phyloP scores from a whole-genome alignment of 2,797 vertebrate genomes.

The Hozukius guyotensis region DNA sequence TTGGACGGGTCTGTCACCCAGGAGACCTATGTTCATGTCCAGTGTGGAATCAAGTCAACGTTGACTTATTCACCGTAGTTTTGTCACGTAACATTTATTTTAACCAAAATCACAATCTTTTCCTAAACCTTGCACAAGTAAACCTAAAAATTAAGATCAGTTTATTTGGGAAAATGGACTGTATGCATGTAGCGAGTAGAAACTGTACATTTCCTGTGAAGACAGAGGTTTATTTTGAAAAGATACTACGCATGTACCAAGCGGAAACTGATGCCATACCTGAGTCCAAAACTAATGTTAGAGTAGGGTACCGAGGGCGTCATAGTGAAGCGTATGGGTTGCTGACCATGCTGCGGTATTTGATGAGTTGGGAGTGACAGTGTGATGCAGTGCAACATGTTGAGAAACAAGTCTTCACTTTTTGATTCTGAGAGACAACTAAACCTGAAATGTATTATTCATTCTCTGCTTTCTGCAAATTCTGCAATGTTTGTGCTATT shows the following conservation, averaged over 20 bases:
- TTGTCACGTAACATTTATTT: background rate
- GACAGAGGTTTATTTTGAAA: background rate
- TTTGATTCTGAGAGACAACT: background rate
- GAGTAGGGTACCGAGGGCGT: no score
- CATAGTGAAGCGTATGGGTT: no score
- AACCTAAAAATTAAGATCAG: no score
- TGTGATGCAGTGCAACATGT: background rate
- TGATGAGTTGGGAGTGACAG: background rate
- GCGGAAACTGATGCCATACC: no score
- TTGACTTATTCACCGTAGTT: no score
- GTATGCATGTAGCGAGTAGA: background rate
- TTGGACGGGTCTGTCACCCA: background rate
- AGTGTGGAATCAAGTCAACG: no score
- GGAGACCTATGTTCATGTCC: background rate
- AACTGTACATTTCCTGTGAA: background rate
- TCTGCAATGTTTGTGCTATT: conserved; percentile 7
- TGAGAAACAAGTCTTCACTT: background rate
- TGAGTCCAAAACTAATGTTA: no score
- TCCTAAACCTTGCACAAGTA: background rate
- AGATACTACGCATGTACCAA: no score
- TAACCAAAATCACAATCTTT: background rate
- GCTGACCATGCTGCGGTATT: background rate
- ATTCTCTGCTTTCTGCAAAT: conserved; percentile 13
- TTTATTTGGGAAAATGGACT: background rate
- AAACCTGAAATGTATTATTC: conserved; percentile 41